Base-by-base conservation (phyloP, 2,888 invertebrate species). In the Tiliacea citrago region DNA sequence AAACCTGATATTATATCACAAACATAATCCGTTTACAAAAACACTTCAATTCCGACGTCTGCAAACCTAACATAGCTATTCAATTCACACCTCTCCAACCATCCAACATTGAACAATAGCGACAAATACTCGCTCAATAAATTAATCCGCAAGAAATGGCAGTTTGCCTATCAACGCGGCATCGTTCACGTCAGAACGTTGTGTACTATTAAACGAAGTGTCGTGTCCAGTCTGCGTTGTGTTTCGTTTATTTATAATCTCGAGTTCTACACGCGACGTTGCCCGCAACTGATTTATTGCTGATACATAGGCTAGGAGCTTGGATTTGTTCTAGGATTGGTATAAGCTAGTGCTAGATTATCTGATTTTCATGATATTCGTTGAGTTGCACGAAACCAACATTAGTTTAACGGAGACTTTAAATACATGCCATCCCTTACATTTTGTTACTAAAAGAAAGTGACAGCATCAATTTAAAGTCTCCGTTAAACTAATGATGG, bases 161-260 rank as follows among this genome's bases (percentile, higher is more conserved):
- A 79, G 79, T 79, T 75, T 73, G 79, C 78, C 80, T 79, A 78
- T 87, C 78, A 81, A 55, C 78, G 62, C 79, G 58, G 79, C 79
- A 83, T 79, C 78, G 70, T 63, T 62, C 61, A 68, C 71, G 83
- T 86, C 88, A 86, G 87, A 82, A 85, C 65, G 84, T 73, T 82
- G 76, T 83, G 85, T 88, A 79, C 78, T 81, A 86, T 88, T 88
- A 84, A 86, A 82, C 82, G 78, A 70, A 73, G 77, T 82, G 85
- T 84, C 83, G 82, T 86, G 82, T 82, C 75, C 75, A 66, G 80
- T 79, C 85, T 73, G 80, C 82, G 88, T 74, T 86, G 84, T 79
- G 86, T 88, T 87, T 84, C 79, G 87, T 90, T 90, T 90, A 91
- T 91, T 91, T 88, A 88, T 91, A 87, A 87, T 89, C 86, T 80